phyloP scores from a whole-genome alignment of 2,797 vertebrate genomes.

The Sebastes miniatus region DNA sequence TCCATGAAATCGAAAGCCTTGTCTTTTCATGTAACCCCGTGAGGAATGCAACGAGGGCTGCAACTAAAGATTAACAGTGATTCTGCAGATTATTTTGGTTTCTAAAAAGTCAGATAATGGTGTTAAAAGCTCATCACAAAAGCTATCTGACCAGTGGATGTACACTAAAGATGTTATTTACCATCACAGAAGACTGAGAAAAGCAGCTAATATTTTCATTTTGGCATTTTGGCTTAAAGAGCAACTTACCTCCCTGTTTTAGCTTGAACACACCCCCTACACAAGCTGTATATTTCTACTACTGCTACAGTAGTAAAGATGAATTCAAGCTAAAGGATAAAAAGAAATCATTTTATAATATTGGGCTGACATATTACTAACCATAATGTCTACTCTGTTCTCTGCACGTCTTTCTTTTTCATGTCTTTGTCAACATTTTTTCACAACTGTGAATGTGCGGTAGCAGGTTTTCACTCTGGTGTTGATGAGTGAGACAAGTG shows the following conservation, averaged over 20 bases:
- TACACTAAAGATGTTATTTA: too few relatives aligned
- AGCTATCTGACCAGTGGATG: too few relatives aligned
- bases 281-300: too few relatives aligned
- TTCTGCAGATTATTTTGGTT: not conserved
- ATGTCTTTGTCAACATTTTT: not conserved
- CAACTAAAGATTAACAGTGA: not conserved
- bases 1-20: not conserved
- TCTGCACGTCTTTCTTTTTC: too few relatives aligned
- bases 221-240: too few relatives aligned
- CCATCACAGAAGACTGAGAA: too few relatives aligned
- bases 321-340: too few relatives aligned
- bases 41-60: not conserved
- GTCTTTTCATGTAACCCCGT: not conserved
- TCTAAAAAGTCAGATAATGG: not conserved
- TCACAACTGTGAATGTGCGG: not conserved
- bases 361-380: not conserved
- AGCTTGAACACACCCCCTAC: too few relatives aligned
- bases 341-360: not conserved
- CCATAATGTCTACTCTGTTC: rapidly evolving
- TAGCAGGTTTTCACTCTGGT: not conserved
- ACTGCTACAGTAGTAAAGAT: too few relatives aligned
- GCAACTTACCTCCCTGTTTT: too few relatives aligned
- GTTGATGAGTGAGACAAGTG: not conserved
- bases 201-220: too few relatives aligned
- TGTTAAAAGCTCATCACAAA: too few relatives aligned